phyloP scores from a whole-genome alignment of 2,113 vertebrate genomes.

The Rhinoptilus africanus region DNA sequence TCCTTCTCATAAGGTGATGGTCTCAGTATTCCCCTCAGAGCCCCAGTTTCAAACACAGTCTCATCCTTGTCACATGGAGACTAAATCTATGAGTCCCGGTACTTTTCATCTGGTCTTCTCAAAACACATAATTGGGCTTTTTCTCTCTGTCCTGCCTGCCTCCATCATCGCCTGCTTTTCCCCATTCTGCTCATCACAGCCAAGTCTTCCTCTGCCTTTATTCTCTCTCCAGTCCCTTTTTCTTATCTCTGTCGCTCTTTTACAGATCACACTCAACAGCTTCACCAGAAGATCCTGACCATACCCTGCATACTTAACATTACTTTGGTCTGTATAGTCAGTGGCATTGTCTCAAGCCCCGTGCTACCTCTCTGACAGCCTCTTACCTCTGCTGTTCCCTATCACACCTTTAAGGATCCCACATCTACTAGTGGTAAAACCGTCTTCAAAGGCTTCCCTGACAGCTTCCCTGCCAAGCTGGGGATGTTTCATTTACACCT shows the following conservation, averaged over 20 bases:
- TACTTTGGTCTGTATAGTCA: background rate
- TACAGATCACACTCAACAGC: background rate
- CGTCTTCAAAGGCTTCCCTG: background rate
- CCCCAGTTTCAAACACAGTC: background rate
- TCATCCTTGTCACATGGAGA: background rate
- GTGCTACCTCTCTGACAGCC: background rate
- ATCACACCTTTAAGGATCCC: background rate
- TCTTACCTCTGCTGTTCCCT: background rate
- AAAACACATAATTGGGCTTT: background rate
- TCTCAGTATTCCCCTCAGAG: background rate
- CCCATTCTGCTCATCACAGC: background rate
- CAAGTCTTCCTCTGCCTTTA: rapidly evolving
- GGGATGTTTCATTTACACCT: background rate
- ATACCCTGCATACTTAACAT: background rate
- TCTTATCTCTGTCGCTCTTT: background rate
- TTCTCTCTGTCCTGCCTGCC: background rate
- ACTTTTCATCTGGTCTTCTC: background rate
- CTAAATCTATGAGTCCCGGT: background rate
- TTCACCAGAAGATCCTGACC: background rate
- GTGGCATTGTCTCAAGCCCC: background rate
- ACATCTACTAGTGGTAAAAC: background rate
- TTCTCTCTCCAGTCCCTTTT: background rate
- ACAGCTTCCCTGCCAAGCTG: background rate
- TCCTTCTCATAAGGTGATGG: background rate
- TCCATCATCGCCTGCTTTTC: background rate